Base-by-base conservation (phyloP, 2,888 invertebrate species). In the Rugalucina vietnamica region DNA sequence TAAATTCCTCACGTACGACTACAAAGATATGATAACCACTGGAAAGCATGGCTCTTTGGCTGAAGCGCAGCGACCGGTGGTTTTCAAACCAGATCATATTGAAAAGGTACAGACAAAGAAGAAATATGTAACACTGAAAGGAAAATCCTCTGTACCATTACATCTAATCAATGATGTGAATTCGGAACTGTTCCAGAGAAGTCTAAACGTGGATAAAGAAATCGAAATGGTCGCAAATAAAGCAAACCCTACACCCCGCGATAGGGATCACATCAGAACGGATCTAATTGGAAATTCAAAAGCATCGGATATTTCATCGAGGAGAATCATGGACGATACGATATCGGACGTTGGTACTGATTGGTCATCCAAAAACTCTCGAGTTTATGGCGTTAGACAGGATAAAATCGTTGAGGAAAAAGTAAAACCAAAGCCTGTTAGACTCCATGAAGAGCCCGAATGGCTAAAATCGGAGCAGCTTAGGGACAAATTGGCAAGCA, bases 51-150 rank as follows among this genome's bases (percentile, higher is more conserved):
- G 77, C 39, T 60, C 50, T n/a, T 27, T 32, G 39, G 37, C 76
- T 72, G 78, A 82, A 5, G 24, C 72, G 10, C 74, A 79, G 12
- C 72, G 93, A 39, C 92, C 92, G 0, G 89, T 94, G 32, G 86
- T 94, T 50, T 94, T 91, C 76, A 94, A 93, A 82, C 88, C 92
- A 24, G 91, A 91, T 77, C 89, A 91, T 65, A 93, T 94, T 43
- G 84, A 89, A 72, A 93, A 92, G 73, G 90, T 93, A 0, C 92
- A 91, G 78, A 91, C 89, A 8, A 93, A 92, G 81, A 91, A 91
- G 76, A 92, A 93, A 76, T 92, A 90, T 77, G 74, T 76, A 4
- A 92, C 92, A 29, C 71, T 83, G 5, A 89, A 89, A 75, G 91
- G 90, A 5, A 81, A 84, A 36, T 84, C 88, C 36, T 92, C 93